These are phyloP conservation scores for Gopherus evgoodei DNA, from an alignment of 2,113 vertebrate species.

Conservation along the genomic window DNA sequence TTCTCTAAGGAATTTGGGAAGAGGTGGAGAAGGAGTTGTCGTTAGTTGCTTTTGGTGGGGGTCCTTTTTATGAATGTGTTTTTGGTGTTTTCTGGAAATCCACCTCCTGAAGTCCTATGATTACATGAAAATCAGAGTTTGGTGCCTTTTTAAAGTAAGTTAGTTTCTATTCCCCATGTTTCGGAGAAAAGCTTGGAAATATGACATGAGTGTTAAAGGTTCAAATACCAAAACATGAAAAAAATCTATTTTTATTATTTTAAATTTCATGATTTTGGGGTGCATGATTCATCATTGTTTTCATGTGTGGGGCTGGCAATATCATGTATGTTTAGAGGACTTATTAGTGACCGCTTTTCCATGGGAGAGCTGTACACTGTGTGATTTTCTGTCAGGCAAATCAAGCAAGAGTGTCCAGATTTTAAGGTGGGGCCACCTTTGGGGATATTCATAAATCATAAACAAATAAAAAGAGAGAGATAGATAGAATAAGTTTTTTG, in stretches of 20 bases:
- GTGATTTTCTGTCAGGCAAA: neutral
- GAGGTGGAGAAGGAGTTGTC: neutral
- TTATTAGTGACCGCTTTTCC: neutral
- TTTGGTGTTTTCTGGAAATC: neutral
- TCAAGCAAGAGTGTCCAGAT: neutral
- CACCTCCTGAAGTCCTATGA: neutral
- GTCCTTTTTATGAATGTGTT: neutral
- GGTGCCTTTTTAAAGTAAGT: neutral
- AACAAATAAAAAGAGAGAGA: neutral
- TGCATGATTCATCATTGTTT: neutral
- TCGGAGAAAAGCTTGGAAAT: neutral
- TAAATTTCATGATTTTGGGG: neutral
- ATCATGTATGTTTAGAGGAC: neutral
- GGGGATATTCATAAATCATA: neutral
- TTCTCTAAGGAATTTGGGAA: neutral
- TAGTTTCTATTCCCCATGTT: neutral
- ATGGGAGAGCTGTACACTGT: neutral
- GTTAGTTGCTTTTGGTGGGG: neutral
- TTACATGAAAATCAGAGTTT: neutral
- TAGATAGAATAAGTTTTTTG: neutral
- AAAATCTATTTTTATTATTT: neutral
- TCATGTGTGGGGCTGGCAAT: neutral
- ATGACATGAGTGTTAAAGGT: rapidly evolving
- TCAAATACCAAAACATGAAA: rapidly evolving
- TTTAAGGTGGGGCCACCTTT: neutral